Evolutionary conservation across 2,797 vertebrate species (phyloP).

Genomic region (Xerus rutilus): DNA sequence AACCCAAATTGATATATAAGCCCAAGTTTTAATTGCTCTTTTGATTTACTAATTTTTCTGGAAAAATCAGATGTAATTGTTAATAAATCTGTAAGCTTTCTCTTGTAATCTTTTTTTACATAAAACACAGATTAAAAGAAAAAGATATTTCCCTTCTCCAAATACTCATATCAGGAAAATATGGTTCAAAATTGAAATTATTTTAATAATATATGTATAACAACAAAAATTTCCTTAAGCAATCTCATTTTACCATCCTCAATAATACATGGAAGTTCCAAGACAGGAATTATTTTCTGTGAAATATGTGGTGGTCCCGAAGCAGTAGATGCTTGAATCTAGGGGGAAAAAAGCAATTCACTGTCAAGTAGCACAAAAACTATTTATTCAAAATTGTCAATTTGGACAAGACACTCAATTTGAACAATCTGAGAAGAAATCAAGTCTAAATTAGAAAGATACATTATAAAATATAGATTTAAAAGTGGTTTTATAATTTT

Average conservation of each 20-base stretch:
- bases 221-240: slow-evolving; percentile 42
- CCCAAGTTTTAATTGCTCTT: background rate
- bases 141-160: background rate
- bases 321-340: slow-evolving; percentile 83
- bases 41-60: background rate
- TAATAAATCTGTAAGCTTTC: background rate
- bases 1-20: background rate
- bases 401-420: background rate
- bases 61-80: background rate
- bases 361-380: background rate
- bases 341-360: slow-evolving; percentile 67
- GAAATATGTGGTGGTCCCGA: slow-evolving; percentile 90
- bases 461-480: background rate
- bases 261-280: slow-evolving; percentile 91
- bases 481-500: background rate
- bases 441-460: slow-evolving; percentile 31
- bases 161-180: background rate
- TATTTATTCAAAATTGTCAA: slow-evolving; percentile 40
- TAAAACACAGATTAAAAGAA: background rate
- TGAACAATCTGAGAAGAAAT: background rate
- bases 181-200: slow-evolving; percentile 44
- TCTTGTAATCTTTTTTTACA: background rate
- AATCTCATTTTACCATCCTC: slow-evolving; percentile 92
- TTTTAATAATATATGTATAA: background rate
- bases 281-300: slow-evolving; percentile 88